Conservation (phyloP, 2,113 vertebrate genomes). For the Rafetus swinhoei region DNA sequence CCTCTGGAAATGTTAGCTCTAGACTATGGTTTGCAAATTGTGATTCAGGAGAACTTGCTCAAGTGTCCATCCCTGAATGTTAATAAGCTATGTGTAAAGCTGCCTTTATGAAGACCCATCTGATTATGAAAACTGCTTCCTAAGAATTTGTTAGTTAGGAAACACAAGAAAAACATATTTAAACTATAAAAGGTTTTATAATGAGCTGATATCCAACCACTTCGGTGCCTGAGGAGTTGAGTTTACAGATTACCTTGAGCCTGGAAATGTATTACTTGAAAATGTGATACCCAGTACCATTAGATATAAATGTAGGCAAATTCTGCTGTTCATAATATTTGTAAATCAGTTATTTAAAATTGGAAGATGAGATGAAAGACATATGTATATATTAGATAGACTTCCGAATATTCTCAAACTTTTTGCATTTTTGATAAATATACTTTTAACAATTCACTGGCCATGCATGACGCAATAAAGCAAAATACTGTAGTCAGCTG, state of each 20-base stretch:
- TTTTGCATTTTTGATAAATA: not conserved
- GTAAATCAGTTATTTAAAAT: not conserved
- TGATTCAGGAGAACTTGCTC: constrained; percentile 5
- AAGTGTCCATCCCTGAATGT: constrained; percentile 31
- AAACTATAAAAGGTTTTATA: not conserved
- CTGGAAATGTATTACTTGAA: not conserved
- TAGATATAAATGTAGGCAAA: not conserved
- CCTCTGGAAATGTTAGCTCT: constrained; percentile 29
- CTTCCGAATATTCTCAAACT: not conserved
- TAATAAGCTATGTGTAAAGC: not conserved
- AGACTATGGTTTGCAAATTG: constrained; percentile 42
- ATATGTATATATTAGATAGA: rapidly evolving
- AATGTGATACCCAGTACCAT: not conserved
- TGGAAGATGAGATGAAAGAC: not conserved
- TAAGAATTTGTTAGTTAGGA: not conserved
- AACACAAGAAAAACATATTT: rapidly evolving
- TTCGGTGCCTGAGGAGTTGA: not conserved
- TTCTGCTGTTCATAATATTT: not conserved
- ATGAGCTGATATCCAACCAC: not conserved
- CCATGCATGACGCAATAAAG: not conserved
- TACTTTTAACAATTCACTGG: not conserved
- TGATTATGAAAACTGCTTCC: not conserved
- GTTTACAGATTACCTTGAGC: no score
- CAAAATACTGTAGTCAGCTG: not conserved
- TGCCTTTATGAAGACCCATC: not conserved